phyloP scores from a whole-genome alignment of 2,113 vertebrate genomes.

The Pomatorhinus ruficollis region DNA sequence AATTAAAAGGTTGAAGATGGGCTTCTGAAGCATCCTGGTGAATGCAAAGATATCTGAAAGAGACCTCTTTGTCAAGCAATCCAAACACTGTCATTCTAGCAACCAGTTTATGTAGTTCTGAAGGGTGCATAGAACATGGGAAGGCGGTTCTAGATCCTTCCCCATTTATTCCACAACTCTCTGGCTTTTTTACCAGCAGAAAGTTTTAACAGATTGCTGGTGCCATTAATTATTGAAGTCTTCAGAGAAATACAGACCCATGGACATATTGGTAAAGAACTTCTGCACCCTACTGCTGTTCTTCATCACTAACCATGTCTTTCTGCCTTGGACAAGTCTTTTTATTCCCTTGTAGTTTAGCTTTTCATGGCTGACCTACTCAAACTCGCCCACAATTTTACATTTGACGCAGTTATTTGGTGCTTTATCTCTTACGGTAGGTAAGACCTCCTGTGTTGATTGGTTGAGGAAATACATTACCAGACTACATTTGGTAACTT shows the following conservation, averaged over 20 bases:
- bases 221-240: not conserved
- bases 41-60: not conserved
- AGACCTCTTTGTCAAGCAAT: not conserved
- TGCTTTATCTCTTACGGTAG: not conserved
- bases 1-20: slow-evolving; percentile 32
- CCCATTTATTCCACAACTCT: not conserved
- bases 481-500: not conserved
- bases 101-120: not conserved
- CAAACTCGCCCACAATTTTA: not conserved
- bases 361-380: not conserved
- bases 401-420: not conserved
- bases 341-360: not conserved
- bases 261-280: not conserved
- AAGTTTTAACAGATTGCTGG: not conserved
- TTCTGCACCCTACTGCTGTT: not conserved
- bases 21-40: not conserved
- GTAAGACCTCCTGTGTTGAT: not conserved
- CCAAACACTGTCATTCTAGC: not conserved
- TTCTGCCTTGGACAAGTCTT: not conserved
- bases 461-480: not conserved
- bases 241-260: not conserved
- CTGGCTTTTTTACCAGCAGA: not conserved
- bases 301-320: not conserved
- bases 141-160: not conserved
- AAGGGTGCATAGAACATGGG: not conserved